phyloP scores from a whole-genome alignment of 2,888 invertebrate genomes.

The Drosophila basisetae region DNA sequence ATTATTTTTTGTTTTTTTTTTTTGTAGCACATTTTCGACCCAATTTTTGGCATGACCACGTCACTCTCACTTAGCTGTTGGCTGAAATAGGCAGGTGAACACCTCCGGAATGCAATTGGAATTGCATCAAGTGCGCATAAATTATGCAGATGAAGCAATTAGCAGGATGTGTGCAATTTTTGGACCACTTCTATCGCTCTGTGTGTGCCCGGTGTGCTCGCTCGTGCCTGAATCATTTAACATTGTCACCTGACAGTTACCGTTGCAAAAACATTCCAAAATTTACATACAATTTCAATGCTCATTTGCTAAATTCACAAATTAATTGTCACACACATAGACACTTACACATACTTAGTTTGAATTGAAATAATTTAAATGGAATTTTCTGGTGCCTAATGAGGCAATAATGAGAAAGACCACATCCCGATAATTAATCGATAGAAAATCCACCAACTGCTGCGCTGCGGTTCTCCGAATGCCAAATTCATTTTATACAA shows the following conservation, averaged over 20 bases:
- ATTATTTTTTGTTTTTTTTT: constrained; percentile 15
- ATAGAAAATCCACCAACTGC: constrained; percentile 40
- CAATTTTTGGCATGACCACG: constrained; percentile 5
- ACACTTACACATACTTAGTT: constrained; percentile 1
- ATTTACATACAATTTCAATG: constrained; percentile 72
- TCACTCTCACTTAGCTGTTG: constrained; percentile 25
- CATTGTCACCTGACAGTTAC: constrained; percentile 58
- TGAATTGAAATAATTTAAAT: constrained; percentile 38
- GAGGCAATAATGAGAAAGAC: constrained; percentile 48
- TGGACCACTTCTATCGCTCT: constrained; percentile 1
- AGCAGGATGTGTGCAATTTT: constrained; percentile 52
- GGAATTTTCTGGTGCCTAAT: constrained; percentile 62
- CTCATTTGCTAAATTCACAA: constrained; percentile 78
- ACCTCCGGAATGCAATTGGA: constrained; percentile 72
- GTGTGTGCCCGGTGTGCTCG: background rate
- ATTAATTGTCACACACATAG: constrained; percentile 65
- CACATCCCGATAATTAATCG: constrained; percentile 62
- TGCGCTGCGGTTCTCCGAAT: constrained; percentile 19
- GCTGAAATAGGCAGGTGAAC: constrained; percentile 28
- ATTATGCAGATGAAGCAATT: constrained; percentile 81
- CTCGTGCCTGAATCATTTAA: constrained; percentile 26
- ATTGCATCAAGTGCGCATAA: constrained; percentile 67
- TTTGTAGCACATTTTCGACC: constrained; percentile 45
- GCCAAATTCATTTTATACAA: constrained; percentile 23
- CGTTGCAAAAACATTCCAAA: constrained; percentile 55